These are phyloP conservation scores for Actinemys pallida DNA, from an alignment of 2,113 vertebrate species.

Conservation along the genomic window DNA sequence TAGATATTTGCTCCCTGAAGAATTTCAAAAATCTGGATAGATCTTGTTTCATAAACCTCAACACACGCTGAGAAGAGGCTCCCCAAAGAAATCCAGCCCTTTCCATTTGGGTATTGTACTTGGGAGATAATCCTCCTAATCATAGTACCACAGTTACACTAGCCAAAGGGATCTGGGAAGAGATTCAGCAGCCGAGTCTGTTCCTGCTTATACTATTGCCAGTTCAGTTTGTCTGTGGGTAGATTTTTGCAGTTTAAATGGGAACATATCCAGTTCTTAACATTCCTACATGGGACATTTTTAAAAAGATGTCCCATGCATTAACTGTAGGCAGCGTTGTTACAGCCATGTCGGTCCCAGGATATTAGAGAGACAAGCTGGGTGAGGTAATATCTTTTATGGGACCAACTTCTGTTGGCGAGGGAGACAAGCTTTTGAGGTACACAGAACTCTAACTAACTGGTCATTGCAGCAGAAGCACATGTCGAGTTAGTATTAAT, in stretches of 20 bases:
- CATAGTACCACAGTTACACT: background rate
- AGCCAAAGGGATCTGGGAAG: slow-evolving; percentile 9
- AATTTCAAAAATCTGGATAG: background rate
- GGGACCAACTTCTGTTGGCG: background rate
- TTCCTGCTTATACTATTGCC: slow-evolving; percentile 17
- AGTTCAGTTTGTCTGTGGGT: slow-evolving; percentile 25
- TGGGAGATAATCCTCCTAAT: background rate
- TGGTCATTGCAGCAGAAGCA: slow-evolving; percentile 30
- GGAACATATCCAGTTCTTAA: slow-evolving; percentile 52
- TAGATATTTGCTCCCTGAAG: slow-evolving; percentile 5
- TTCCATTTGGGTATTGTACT: slow-evolving; percentile 56
- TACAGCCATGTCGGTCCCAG: background rate
- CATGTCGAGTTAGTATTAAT: slow-evolving; percentile 26
- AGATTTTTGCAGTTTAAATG: slow-evolving; percentile 35
- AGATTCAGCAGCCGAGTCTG: slow-evolving; percentile 30
- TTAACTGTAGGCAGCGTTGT: background rate
- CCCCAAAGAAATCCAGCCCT: background rate
- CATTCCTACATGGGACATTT: slow-evolving; percentile 34
- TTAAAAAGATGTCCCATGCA: background rate
- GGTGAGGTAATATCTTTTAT: background rate
- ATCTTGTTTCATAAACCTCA: background rate
- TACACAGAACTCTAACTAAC: background rate
- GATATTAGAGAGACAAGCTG: background rate
- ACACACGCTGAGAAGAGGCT: slow-evolving; percentile 52
- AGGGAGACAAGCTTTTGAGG: background rate